Evolutionary conservation across 2,888 invertebrate species (phyloP).

Genomic region (Philereme vetulata): DNA sequence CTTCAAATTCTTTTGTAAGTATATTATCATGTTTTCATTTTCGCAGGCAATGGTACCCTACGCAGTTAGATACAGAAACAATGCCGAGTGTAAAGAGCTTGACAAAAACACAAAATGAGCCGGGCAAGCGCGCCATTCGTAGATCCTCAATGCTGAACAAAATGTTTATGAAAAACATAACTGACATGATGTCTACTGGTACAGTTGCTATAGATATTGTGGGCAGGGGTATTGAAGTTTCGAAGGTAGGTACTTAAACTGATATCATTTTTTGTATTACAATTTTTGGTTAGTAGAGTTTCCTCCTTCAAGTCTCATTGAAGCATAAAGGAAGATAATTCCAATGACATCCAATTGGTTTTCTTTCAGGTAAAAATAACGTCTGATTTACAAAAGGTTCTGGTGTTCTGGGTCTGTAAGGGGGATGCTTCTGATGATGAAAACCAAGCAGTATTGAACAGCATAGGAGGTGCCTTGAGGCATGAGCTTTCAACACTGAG

Average conservation of each 20-base stretch:
- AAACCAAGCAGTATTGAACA: constrained; percentile 80
- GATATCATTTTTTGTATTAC: too few relatives aligned
- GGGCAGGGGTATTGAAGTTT: constrained; percentile 88
- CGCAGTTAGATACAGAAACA: constrained; percentile 45
- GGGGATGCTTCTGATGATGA: constrained; percentile 76
- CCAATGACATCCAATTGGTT: too few relatives aligned
- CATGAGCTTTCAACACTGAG: constrained; percentile 89
- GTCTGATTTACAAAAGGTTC: constrained; percentile 86
- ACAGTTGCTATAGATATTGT: constrained; percentile 84
- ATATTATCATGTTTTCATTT: too few relatives aligned
- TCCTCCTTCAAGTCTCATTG: too few relatives aligned
- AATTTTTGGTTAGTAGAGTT: too few relatives aligned
- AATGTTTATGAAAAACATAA: constrained; percentile 91
- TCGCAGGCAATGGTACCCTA: constrained; percentile 67
- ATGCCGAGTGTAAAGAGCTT: constrained; percentile 69
- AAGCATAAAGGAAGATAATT: too few relatives aligned
- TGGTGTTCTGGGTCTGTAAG: constrained; percentile 89
- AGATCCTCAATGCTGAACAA: constrained; percentile 89
- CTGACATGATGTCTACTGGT: constrained; percentile 90
- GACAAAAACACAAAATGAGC: constrained; percentile 74
- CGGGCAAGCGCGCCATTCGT: constrained; percentile 80
- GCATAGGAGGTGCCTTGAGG: constrained; percentile 84
- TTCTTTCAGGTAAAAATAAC: constrained; percentile 84
- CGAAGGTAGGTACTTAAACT: constrained; percentile 73
- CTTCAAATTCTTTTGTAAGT: not conserved